Conservation (phyloP, 2,113 vertebrate genomes). For the Eubucco bourcierii region DNA sequence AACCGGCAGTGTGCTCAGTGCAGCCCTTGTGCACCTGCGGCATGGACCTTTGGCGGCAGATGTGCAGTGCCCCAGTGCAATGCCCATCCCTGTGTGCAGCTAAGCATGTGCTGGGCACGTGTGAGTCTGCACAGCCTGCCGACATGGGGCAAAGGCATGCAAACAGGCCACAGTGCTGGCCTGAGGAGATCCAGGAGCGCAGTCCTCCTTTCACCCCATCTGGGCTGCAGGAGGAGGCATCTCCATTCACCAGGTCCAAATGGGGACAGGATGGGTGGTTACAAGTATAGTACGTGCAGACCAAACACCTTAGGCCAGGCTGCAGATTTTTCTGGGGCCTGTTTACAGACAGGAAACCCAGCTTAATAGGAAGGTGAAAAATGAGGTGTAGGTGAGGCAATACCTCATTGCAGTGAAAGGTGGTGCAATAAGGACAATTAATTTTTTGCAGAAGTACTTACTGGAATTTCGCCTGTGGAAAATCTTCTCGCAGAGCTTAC, state of each 20-base stretch:
- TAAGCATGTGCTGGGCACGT: not conserved
- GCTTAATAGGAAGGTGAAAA: not conserved
- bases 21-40: not conserved
- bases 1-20: too few species aligned
- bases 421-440: not conserved
- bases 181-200: not conserved
- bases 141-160: not conserved
- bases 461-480: not conserved
- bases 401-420: not conserved
- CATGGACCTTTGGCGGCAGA: not conserved
- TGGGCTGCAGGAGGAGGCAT: not conserved
- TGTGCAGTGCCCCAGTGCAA: too few species aligned
- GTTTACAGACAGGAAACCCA: not conserved
- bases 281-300: rapidly evolving
- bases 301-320: not conserved
- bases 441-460: not conserved
- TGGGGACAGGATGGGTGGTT: not conserved
- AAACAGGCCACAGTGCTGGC: not conserved
- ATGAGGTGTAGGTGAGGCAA: not conserved
- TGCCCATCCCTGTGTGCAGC: too few species aligned
- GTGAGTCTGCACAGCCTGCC: not conserved
- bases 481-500: not conserved
- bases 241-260: too few species aligned
- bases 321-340: not conserved
- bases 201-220: not conserved